Evolutionary conservation across 2,888 invertebrate species (phyloP).

Genomic region (Eurytoma californica): DNA sequence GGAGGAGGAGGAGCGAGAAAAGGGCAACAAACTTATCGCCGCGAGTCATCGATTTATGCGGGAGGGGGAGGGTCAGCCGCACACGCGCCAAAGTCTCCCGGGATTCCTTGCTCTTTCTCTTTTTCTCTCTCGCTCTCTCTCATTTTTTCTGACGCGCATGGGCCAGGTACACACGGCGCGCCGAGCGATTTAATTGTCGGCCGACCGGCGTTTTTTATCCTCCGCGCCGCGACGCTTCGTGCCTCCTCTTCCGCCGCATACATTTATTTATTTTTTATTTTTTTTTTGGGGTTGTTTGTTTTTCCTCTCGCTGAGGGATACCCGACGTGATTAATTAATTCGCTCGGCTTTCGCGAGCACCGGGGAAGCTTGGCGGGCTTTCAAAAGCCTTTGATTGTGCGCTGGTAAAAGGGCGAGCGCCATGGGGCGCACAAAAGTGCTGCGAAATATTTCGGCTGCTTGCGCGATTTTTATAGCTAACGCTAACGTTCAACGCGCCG

Average conservation of each 20-base stretch:
- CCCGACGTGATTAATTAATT: slow-evolving; percentile 36
- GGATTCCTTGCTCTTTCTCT: neutral
- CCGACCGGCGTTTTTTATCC: neutral
- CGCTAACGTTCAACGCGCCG: too few relatives aligned
- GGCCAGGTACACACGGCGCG: neutral
- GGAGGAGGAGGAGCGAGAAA: too few relatives aligned
- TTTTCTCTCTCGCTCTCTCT: too few relatives aligned
- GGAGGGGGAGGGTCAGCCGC: neutral
- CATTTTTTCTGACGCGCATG: neutral
- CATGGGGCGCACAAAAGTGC: neutral
- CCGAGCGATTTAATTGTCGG: slow-evolving; percentile 5
- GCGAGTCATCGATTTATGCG: slow-evolving; percentile 18
- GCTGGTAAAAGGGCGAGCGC: slow-evolving; percentile 12
- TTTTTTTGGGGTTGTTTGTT: neutral
- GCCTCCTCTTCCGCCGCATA: neutral
- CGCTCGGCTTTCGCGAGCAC: neutral
- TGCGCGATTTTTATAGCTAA: neutral
- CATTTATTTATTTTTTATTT: neutral
- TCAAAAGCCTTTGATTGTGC: slow-evolving; percentile 30
- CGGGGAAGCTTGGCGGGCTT: neutral
- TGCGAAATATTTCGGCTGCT: neutral
- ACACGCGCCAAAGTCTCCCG: slow-evolving; percentile 11
- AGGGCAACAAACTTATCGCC: slow-evolving; percentile 6
- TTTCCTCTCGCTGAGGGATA: neutral
- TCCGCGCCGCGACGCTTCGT: neutral